Evolutionary conservation across 2,113 vertebrate species (phyloP), one percentile per base, ranked within the genome.

Genomic region (Hemichromis elongatus): DNA sequence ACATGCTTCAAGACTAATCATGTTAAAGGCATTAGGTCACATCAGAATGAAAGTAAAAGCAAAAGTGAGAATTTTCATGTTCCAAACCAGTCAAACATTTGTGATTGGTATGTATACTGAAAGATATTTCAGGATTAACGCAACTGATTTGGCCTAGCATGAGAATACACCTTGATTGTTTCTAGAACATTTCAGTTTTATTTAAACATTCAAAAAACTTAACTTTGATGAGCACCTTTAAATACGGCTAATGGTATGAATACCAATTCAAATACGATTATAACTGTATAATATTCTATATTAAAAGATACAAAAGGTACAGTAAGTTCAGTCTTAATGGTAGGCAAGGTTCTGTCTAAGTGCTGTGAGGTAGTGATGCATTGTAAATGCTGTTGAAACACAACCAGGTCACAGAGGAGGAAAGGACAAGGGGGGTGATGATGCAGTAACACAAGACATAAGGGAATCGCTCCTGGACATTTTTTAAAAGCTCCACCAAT

Each of bases 331-430:
- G 89, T 88, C 63, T 42, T 54, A 83, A 28, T 55, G 56, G 84
- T 92, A 84, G 82, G 28, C 54, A 66, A 86, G 84, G 83, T 80
- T 83, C 73, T 21, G 12, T 52, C 63, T 93, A 90, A 95, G 95
- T 95, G 93, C 88, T 91, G 77, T 35, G 61, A 90, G 89, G 68
- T 30, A 95, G 94, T 92, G 92, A 93, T 91, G 95, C 93, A 93
- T 94, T 88, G 83, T 85, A 92, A 95, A 95, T 90, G 81, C 77
- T 89, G 89, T 84, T 92, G 90, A 92, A 95, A 94, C 90, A 94
- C 91, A 95, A 93, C 89, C 92, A 94, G 93, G 94, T 93, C 93
- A 93, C 63, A 85, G 88, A 90, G 79, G 85, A 83, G 77, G 82
- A 87, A 85, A 77, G 82, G 91, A 93, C 81, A 90, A 93, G 83